Conservation (phyloP, 2,888 invertebrate species). For the Aromia moschata region DNA sequence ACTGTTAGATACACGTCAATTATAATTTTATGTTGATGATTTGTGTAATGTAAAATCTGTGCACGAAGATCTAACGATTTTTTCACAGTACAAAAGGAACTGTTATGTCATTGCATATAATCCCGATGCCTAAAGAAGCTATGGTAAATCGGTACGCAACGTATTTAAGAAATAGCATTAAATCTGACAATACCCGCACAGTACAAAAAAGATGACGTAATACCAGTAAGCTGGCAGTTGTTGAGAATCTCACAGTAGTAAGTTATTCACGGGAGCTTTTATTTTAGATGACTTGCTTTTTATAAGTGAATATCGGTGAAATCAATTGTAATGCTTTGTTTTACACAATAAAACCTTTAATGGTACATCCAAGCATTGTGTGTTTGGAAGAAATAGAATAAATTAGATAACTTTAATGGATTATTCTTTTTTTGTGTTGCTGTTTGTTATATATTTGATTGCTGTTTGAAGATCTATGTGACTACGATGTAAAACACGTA, state of each 20-base stretch:
- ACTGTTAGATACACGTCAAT: not conserved
- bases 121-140: not conserved
- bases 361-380: slow-evolving; percentile 8
- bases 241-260: slow-evolving; percentile 36
- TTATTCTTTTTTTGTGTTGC: too few relatives aligned
- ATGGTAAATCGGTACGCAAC: not conserved
- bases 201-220: slow-evolving; percentile 40
- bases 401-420: slow-evolving; percentile 11
- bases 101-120: not conserved
- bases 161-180: not conserved
- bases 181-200: not conserved
- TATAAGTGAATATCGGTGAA: slow-evolving; percentile 37
- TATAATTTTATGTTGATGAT: not conserved
- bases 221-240: slow-evolving; percentile 35
- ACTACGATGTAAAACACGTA: too few relatives aligned
- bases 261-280: slow-evolving; percentile 39
- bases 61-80: not conserved
- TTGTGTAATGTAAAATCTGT: not conserved
- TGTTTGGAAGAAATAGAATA: slow-evolving; percentile 8
- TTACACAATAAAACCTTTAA: slow-evolving; percentile 21
- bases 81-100: slow-evolving; percentile 5
- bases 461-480: too few relatives aligned
- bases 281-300: slow-evolving; percentile 50
- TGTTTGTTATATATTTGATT: too few relatives aligned
- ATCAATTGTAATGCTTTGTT: slow-evolving; percentile 39